A percentile compares a stretch with the other conserved stretches of the same genome.
phyloP scores from a whole-genome alignment of 2,797 vertebrate species.

The Psittacula derbiana region DNA sequence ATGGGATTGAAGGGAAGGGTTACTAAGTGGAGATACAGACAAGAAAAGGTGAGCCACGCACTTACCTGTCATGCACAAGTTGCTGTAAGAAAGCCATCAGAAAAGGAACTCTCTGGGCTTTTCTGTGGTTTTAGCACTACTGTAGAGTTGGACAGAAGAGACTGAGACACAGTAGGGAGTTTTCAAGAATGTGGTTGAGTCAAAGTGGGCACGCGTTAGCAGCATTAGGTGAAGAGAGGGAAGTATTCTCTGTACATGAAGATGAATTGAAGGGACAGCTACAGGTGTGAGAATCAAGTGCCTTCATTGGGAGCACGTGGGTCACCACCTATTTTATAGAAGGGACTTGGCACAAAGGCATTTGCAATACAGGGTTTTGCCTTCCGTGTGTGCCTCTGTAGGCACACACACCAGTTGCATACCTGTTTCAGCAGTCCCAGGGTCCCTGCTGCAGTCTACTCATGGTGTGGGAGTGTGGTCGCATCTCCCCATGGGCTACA shows the following conservation, averaged over 20 bases:
- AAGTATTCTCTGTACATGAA: not conserved
- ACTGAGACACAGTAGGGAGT: not conserved
- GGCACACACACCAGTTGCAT: accelerated
- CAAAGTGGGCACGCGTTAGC: accelerated
- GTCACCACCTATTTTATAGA: not conserved
- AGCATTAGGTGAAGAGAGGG: not conserved
- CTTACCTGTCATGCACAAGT: accelerated
- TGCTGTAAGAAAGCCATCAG: not conserved
- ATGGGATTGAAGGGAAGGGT: no score
- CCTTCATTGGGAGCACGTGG: accelerated
- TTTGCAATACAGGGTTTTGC: not conserved
- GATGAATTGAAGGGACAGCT: not conserved
- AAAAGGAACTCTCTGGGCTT: not conserved
- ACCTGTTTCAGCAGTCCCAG: not conserved
- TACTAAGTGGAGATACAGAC: no score
- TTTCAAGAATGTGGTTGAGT: not conserved
- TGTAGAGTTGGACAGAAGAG: not conserved
- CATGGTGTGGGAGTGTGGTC: accelerated
- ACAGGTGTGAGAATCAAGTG: accelerated
- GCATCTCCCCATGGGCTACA: accelerated
- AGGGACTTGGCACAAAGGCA: not conserved
- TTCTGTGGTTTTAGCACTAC: not conserved
- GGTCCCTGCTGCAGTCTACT: no score
- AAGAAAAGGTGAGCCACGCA: not conserved
- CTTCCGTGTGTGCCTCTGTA: no score